Base-by-base conservation (phyloP, 2,888 invertebrate genomes). In the Spodoptera picta region DNA sequence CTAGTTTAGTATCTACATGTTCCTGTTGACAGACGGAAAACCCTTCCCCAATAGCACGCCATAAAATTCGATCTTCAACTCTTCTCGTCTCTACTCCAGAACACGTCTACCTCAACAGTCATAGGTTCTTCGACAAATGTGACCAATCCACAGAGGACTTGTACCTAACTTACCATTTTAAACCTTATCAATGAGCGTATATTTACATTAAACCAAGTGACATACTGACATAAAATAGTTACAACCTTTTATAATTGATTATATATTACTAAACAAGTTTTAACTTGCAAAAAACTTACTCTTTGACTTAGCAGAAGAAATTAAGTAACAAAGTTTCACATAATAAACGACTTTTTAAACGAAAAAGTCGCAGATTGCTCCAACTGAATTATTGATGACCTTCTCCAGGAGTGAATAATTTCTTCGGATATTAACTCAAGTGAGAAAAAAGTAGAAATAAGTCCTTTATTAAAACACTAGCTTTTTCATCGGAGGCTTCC, bases 331-430 rank as follows among this genome's bases (percentile, higher is more conserved):
- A 63, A 69, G 54, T 69, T 65, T 51, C 50, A 56, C 42, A 50
- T 65, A 23, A 64, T 57, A 59, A 65, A 73, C 31, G 60, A 75
- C 31, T 65, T 75, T 75, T 59, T 63, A 58, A 71, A 46, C 58
- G 64, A 64, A 75, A 70, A 71, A 64, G 24, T 76, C 62, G 42
- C 60, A 52, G 60, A 64, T 59, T 72, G 50, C 63, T 59, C 48
- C n/a, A 57, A 44, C 27, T 75, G 77, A 69, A 75, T 73, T 70
- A 60, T 75, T 66, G 54, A 69, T 65, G 68, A 60, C 10, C 50
- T 57, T 10, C 14, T 27, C 24, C 23, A 24, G 36, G 27, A 58
- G 42, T 61, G 72, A 65, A 71, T 75, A 71, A 61, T 65, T 71
- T 56, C 49, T 52, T 23, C 9, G 44, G 58, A 55, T 69, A 69